Percentiles rank a stretch among this genome's conserved stretches.
Evolutionary conservation across 2,888 invertebrate species (phyloP).

Genomic region (Napeogenes inachia): DNA sequence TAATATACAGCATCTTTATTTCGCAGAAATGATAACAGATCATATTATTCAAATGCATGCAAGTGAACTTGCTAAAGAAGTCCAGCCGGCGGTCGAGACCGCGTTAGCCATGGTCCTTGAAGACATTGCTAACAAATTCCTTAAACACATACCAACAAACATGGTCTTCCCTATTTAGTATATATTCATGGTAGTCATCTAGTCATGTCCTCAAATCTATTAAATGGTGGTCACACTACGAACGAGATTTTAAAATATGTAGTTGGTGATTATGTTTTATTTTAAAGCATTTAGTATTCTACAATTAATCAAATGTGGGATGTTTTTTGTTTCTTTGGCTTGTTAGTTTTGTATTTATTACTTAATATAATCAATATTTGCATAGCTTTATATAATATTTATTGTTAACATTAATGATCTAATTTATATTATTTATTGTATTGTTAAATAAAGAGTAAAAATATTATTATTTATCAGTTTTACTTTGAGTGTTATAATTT

Average conservation of each 20-base stretch:
- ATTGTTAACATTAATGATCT: background rate
- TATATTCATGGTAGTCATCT: conserved; percentile 9
- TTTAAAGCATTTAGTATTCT: no score
- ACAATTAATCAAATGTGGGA: no score
- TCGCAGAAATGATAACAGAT: conserved; percentile 78
- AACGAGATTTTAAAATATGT: no score
- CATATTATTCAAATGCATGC: conserved; percentile 78
- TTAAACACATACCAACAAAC: conserved; percentile 64
- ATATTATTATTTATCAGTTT: no score
- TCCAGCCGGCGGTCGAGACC: conserved; percentile 78
- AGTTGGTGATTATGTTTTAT: no score
- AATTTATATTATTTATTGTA: conserved; percentile 3
- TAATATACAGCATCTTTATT: conserved; percentile 6
- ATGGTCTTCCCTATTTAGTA: conserved; percentile 65
- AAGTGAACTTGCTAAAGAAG: conserved; percentile 72
- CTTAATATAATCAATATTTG: no score
- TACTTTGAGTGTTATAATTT: background rate
- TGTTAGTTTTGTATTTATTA: no score
- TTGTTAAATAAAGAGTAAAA: background rate
- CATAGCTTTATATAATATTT: no score
- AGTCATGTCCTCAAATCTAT: conserved; percentile 10
- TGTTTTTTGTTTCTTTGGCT: no score
- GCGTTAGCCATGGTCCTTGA: conserved; percentile 78
- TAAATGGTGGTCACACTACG: background rate
- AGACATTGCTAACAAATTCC: conserved; percentile 76